phyloP scores from a whole-genome alignment of 2,888 invertebrate species.

The Aradus depressus region DNA sequence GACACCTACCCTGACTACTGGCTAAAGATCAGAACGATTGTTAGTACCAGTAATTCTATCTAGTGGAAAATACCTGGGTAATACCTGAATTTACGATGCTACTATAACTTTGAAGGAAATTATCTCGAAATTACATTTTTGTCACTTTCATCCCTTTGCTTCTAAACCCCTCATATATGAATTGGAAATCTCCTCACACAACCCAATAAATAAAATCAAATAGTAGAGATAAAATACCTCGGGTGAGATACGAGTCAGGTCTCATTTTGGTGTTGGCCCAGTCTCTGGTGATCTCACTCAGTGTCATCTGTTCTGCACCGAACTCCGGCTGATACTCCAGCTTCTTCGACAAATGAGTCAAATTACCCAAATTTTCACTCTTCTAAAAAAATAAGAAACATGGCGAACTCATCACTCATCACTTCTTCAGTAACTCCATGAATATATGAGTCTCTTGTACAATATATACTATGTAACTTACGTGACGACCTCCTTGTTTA shows the following conservation, averaged over 20 bases:
- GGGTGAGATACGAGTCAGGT: constrained; percentile 22
- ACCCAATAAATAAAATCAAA: background rate
- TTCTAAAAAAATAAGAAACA: constrained; percentile 9
- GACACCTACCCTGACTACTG: too few species aligned
- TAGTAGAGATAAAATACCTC: constrained; percentile 24
- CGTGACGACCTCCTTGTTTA: background rate
- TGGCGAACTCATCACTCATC: background rate
- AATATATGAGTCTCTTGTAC: too few species aligned
- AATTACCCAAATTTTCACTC: background rate
- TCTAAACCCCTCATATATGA: too few species aligned
- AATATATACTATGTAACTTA: too few species aligned
- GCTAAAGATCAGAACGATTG: too few species aligned
- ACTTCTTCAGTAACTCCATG: too few species aligned
- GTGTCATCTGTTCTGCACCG: constrained; percentile 27
- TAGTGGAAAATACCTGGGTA: too few species aligned
- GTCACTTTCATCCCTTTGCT: too few species aligned
- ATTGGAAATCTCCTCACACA: too few species aligned
- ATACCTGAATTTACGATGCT: background rate
- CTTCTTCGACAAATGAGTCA: constrained; percentile 19
- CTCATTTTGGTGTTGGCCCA: constrained; percentile 25
- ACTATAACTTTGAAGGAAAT: background rate
- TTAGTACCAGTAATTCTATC: too few species aligned
- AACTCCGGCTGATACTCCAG: constrained; percentile 31
- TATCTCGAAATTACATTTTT: background rate
- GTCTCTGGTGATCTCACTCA: constrained; percentile 26